Conservation (phyloP, 2,797 vertebrate species). For the Poecile montanus region DNA sequence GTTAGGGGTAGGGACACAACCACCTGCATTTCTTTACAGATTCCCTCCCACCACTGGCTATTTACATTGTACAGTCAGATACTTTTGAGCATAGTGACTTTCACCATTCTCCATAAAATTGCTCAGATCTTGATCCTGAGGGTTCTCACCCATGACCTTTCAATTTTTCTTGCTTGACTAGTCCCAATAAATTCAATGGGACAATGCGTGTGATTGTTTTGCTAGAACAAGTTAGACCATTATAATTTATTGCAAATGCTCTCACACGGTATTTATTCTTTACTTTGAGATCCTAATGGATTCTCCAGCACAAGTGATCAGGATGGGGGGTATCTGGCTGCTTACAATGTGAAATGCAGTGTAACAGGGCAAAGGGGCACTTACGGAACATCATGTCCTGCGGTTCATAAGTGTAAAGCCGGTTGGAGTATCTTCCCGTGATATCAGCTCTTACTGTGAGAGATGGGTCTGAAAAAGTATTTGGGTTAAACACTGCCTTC, state of each 20-base stretch:
- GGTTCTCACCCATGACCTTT: not conserved
- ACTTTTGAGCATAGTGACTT: not conserved
- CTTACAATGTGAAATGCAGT: not conserved
- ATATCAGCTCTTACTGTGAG: slow-evolving; percentile 79
- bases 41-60: not conserved
- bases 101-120: not conserved
- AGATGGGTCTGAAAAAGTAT: slow-evolving; percentile 74
- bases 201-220: not conserved
- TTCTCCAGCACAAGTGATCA: not conserved
- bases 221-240: not conserved
- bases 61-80: not conserved
- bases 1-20: not conserved
- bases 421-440: slow-evolving; percentile 77
- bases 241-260: not conserved
- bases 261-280: not conserved
- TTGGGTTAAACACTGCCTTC: not conserved
- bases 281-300: not conserved
- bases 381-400: slow-evolving; percentile 75
- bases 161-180: not conserved
- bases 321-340: not conserved
- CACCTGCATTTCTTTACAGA: not conserved
- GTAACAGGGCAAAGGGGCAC: not conserved
- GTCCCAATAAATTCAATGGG: not conserved
- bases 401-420: slow-evolving; percentile 76
- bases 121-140: not conserved